phyloP scores from a whole-genome alignment of 1,140 invertebrate genomes.

The Aphis craccivora region DNA sequence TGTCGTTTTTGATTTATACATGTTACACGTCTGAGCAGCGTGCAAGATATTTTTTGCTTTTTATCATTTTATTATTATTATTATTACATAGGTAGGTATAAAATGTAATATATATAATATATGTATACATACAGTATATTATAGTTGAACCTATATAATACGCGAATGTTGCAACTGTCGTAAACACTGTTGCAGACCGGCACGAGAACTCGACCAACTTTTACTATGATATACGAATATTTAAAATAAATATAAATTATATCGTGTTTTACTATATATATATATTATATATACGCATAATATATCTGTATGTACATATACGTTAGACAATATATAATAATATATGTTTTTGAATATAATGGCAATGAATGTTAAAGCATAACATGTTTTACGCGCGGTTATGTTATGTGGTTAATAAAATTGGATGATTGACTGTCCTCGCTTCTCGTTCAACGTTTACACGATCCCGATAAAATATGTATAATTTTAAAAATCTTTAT shows the following conservation, averaged over 20 bases:
- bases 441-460: background rate
- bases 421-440: background rate
- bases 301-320: too few relatives aligned
- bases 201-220: background rate
- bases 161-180: background rate
- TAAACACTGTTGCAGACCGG: background rate
- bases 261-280: background rate
- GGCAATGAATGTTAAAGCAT: background rate
- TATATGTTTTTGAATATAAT: background rate
- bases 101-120: background rate
- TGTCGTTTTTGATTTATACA: slow-evolving; percentile 44
- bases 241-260: background rate
- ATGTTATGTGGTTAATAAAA: background rate
- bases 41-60: background rate
- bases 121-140: background rate
- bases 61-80: background rate
- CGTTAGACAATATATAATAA: background rate
- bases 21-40: background rate
- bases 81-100: slow-evolving; percentile 3
- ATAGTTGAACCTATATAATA: background rate
- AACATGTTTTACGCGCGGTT: background rate
- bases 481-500: background rate
- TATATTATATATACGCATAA: too few relatives aligned
- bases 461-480: background rate
- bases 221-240: background rate